Conservation (phyloP, 2,888 invertebrate species). For the Spisula solida region DNA sequence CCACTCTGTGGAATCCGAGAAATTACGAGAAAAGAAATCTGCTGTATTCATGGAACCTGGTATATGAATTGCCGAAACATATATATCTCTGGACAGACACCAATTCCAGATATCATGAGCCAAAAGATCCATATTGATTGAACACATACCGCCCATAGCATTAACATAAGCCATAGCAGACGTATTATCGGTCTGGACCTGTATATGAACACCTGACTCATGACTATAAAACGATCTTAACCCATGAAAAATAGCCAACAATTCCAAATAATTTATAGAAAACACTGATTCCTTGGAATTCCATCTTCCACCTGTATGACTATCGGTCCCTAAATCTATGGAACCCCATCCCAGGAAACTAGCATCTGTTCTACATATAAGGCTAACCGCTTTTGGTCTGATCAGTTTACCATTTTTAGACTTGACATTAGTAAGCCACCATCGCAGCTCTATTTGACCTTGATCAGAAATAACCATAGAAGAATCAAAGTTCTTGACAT, state of each 20-base stretch:
- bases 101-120: conserved; percentile 56
- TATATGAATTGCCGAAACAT: conserved; percentile 47
- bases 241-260: conserved; percentile 41
- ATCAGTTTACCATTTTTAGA: too few species aligned
- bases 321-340: too few species aligned
- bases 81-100: conserved; percentile 54
- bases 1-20: conserved; percentile 29
- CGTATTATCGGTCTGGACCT: conserved; percentile 44
- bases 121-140: conserved; percentile 38
- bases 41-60: conserved; percentile 8
- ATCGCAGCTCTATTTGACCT: too few species aligned
- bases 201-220: conserved; percentile 4
- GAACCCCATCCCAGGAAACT: too few species aligned
- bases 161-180: conserved; percentile 49
- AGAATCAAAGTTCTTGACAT: too few species aligned
- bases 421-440: too few species aligned
- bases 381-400: too few species aligned
- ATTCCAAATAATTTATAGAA: conserved; percentile 41
- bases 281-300: conserved; percentile 24
- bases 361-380: too few species aligned
- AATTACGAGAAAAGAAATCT: neutral
- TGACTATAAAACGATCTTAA: conserved; percentile 10
- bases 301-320: conserved; percentile 38
- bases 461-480: too few species aligned
- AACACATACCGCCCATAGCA: conserved; percentile 52